A percentile compares a stretch with the other conserved stretches of the same genome.
Conservation (phyloP, 2,888 invertebrate genomes). For the Callosobruchus maculatus region DNA sequence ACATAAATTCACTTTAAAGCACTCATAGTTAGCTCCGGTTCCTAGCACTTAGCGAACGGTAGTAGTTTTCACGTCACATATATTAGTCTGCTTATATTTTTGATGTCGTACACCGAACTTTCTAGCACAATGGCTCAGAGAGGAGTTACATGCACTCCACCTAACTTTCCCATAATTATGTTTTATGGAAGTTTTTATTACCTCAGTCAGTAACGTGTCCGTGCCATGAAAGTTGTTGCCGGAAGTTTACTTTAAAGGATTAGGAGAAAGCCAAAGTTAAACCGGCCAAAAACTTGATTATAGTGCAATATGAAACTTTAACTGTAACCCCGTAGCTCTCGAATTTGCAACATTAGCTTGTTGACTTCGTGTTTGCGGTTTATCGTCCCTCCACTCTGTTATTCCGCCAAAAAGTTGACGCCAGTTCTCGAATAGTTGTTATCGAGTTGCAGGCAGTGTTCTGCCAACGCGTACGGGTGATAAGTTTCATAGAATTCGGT, state of each 20-base stretch:
- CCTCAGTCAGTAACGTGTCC: neutral
- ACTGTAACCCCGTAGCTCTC: neutral
- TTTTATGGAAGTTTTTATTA: neutral
- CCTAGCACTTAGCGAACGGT: neutral
- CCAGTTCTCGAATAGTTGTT: neutral
- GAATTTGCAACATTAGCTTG: neutral
- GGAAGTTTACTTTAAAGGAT: neutral
- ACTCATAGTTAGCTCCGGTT: no score
- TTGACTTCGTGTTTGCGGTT: neutral
- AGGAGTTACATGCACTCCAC: neutral
- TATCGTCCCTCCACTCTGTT: neutral
- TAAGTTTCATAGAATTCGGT: neutral
- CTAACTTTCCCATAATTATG: neutral
- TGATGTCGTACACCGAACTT: neutral
- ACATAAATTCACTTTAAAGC: no score
- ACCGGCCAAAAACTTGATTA: neutral
- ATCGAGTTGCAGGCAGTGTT: neutral
- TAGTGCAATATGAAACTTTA: neutral
- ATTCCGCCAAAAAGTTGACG: neutral
- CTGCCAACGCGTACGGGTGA: neutral
- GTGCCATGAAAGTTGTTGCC: neutral
- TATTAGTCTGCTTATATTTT: neutral
- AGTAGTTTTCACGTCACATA: neutral
- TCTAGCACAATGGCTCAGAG: neutral
- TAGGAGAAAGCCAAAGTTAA: neutral